Base-by-base conservation (phyloP, 2,888 invertebrate genomes). In the Ornithoptera priamus region DNA sequence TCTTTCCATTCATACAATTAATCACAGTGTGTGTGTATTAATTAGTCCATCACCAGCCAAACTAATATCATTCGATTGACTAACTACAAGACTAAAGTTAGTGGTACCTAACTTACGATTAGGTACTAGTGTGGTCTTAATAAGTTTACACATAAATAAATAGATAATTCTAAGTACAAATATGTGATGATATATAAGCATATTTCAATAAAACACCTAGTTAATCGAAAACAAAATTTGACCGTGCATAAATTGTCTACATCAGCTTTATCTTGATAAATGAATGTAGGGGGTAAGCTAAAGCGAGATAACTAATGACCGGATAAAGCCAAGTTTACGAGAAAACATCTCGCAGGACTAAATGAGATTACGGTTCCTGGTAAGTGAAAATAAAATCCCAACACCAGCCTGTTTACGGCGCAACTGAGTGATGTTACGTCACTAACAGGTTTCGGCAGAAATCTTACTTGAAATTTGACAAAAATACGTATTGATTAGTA, bases 301-400 rank as follows among this genome's bases (percentile, higher is more conserved):
- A 67, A 67, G 67, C 62, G 18, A 67, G 62, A 62, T 67, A 63
- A 63, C 62, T 68, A 68, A 68, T 68, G 68, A 68, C 68, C 63
- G 61, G 58, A 63, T 68, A 68, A 68, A 68, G 68, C 68, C 58
- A 63, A 68, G 68, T 68, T 68, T 68, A 68, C 63, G 68, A 68
- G 68, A 68, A 59, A 68, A 68, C 63, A 67, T 67, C 62, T 67
- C 56, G 62, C 67, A 63, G 63, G 59, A 63, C 58, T 63, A 63
- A 68, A 68, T 57, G 63, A 67, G 67, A 67, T 67, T 67, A 67
- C 61, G 56, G 61, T 62, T 53, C 60, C 17, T 20, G 62, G 67
- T 30, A 66, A 67, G 67, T 67, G 62, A 65, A 62, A 67, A 67
- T 62, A 50, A 56, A 67, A 56, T 18, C 59, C 57, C 18, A 46